Evolutionary conservation across 2,113 vertebrate genomes (phyloP).

Genomic region (Baryphthengus martii): DNA sequence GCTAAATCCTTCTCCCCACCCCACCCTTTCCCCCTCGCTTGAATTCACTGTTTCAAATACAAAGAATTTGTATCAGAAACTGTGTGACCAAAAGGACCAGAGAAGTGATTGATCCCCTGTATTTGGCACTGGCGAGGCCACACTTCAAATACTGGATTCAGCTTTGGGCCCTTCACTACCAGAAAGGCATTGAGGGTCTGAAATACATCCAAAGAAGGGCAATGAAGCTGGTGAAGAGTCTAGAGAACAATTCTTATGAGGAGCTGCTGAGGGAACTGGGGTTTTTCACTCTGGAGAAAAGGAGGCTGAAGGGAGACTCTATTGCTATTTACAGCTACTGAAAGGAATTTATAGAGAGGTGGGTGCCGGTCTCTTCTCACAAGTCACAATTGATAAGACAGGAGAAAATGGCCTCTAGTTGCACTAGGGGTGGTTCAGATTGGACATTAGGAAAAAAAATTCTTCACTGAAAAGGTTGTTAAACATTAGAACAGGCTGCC

Average conservation of each 20-base stretch:
- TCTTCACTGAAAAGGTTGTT: background rate
- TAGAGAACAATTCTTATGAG: background rate
- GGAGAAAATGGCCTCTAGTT: background rate
- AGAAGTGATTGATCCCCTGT: background rate
- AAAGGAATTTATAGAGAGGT: background rate
- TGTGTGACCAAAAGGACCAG: background rate
- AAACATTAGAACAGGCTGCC: too few species aligned
- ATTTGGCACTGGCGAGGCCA: background rate
- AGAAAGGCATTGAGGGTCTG: background rate
- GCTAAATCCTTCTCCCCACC: background rate
- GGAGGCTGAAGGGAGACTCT: background rate
- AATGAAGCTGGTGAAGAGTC: background rate
- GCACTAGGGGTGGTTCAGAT: background rate
- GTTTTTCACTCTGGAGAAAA: background rate
- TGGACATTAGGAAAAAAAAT: background rate
- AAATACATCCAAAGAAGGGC: background rate
- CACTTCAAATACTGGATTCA: background rate
- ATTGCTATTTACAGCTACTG: background rate
- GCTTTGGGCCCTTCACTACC: background rate
- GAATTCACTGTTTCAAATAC: background rate
- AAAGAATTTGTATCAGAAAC: background rate
- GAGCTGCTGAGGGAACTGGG: background rate
- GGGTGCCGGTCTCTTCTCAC: background rate
- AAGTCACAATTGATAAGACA: background rate
- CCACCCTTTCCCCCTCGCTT: accelerated